Percentiles rank a stretch among this genome's conserved stretches.
Evolutionary conservation across 2,888 invertebrate genomes (phyloP).

Genomic region (Fragum sueziense): DNA sequence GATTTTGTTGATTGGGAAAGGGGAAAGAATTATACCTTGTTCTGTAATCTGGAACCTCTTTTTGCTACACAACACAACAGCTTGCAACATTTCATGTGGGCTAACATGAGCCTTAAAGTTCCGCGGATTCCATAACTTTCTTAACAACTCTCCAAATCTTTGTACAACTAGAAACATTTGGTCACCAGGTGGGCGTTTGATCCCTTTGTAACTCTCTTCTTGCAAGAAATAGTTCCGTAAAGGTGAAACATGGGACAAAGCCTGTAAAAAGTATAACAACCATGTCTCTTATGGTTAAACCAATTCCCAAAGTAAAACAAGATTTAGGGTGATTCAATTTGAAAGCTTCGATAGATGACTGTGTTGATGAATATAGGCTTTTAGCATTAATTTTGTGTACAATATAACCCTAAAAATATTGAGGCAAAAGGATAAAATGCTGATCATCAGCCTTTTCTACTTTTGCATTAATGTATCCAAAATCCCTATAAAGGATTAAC

Average conservation of each 20-base stretch:
- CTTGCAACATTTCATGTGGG: constrained; percentile 99
- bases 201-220: constrained; percentile 93
- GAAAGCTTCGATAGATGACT: background rate
- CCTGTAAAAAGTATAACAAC: constrained; percentile 85
- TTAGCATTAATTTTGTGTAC: too few relatives aligned
- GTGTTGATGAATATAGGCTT: background rate
- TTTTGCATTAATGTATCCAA: too few relatives aligned
- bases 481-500: too few relatives aligned
- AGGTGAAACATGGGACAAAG: constrained; percentile 96
- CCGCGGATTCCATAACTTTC: constrained; percentile 99
- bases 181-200: constrained; percentile 96
- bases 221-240: constrained; percentile 96
- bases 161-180: constrained; percentile 93
- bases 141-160: constrained; percentile 95
- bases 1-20: too few relatives aligned
- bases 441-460: too few relatives aligned
- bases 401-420: too few relatives aligned
- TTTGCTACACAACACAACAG: constrained; percentile 97
- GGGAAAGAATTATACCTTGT: constrained; percentile 90
- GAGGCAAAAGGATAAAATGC: too few relatives aligned
- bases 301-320: too few relatives aligned
- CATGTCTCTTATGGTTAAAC: background rate
- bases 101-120: constrained; percentile 99
- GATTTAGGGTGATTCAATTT: too few relatives aligned
- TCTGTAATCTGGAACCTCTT: constrained; percentile 99